Conservation (phyloP, 2,797 vertebrate genomes). For the Ptychobarbus kaznakovi region DNA sequence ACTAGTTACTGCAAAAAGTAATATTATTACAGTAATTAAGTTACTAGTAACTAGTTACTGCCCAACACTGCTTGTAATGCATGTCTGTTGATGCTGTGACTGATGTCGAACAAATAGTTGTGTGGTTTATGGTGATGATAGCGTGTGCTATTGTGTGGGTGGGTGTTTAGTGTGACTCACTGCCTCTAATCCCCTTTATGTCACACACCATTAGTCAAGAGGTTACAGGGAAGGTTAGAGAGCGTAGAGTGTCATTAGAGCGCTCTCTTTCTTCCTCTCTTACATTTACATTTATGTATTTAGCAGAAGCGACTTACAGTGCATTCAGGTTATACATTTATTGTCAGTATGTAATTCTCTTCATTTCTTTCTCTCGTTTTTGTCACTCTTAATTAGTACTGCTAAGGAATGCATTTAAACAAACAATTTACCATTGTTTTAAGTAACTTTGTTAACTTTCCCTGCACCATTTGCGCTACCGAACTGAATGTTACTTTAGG, state of each 20-base stretch:
- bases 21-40: too few relatives aligned
- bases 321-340: too few relatives aligned
- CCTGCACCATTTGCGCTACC: background rate
- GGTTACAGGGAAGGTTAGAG: constrained; percentile 58
- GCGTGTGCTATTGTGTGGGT: constrained; percentile 22
- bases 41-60: too few relatives aligned
- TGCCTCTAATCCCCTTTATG: constrained; percentile 42
- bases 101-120: constrained; percentile 63
- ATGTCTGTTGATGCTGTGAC: constrained; percentile 49
- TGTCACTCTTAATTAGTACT: background rate
- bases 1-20: too few relatives aligned
- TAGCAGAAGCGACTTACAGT: too few relatives aligned
- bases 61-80: background rate
- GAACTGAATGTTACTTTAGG: background rate
- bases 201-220: constrained; percentile 67
- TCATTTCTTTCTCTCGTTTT: background rate
- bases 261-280: constrained; percentile 40
- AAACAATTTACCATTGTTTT: background rate
- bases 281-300: too few relatives aligned
- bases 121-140: constrained; percentile 21
- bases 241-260: constrained; percentile 65
- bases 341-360: background rate
- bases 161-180: constrained; percentile 48
- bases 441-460: background rate
- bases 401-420: background rate